These are phyloP conservation scores for Tetropium fuscum DNA, from an alignment of 2,888 invertebrate species.

Conservation along the genomic window DNA sequence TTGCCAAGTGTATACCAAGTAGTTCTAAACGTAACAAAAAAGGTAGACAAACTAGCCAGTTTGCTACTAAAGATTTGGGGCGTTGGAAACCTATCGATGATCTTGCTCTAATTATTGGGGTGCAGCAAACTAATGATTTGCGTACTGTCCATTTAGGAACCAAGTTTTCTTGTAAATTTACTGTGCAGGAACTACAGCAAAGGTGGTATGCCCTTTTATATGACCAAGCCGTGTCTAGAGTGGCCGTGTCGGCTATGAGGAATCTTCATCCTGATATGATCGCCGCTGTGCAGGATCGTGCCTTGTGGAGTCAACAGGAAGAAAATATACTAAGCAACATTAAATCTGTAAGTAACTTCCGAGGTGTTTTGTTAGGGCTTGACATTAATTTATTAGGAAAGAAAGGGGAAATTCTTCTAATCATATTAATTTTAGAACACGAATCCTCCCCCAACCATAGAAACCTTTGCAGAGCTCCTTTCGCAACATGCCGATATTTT, in stretches of 20 bases:
- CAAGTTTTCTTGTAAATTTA: slow-evolving; percentile 96
- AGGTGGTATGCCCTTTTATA: slow-evolving; percentile 97
- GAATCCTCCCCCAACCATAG: slow-evolving; percentile 79
- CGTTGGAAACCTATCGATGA: slow-evolving; percentile 99
- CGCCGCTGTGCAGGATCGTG: slow-evolving; percentile 87
- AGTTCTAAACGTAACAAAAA: slow-evolving; percentile 67
- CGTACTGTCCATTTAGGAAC: slow-evolving; percentile 89
- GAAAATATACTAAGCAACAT: slow-evolving; percentile 87
- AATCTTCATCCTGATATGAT: slow-evolving; percentile 94
- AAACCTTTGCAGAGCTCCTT: slow-evolving; percentile 87
- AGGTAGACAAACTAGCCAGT: slow-evolving; percentile 75
- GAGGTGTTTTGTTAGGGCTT: no score
- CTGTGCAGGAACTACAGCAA: slow-evolving; percentile 92
- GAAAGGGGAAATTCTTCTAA: no score
- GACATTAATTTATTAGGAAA: no score
- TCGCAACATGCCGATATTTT: slow-evolving; percentile 88
- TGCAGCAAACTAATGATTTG: slow-evolving; percentile 88
- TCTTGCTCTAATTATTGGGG: slow-evolving; percentile 88
- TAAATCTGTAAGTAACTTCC: slow-evolving; percentile 73
- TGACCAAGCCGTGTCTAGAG: slow-evolving; percentile 92
- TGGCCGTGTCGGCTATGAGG: slow-evolving; percentile 92
- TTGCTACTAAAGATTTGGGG: slow-evolving; percentile 87
- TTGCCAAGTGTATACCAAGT: slow-evolving; percentile 61
- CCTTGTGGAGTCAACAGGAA: slow-evolving; percentile 90
- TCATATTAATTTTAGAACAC: slow-evolving; percentile 70